Percentiles rank a stretch among this genome's conserved stretches.
These are phyloP conservation scores for Pegoplata infirma DNA, from an alignment of 2,888 invertebrate genomes.

Conservation along the genomic window DNA sequence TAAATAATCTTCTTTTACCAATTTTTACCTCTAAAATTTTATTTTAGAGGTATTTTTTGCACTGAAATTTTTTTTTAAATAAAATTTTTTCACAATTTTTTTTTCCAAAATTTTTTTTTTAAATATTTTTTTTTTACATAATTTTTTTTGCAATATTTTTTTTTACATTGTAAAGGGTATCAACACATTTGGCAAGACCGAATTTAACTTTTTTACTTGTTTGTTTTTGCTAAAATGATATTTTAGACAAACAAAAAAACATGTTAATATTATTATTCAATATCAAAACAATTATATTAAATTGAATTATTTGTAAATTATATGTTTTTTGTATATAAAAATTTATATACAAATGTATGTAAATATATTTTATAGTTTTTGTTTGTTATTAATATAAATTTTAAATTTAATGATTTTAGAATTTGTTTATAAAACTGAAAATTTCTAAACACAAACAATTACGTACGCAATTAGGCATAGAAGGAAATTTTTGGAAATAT, in stretches of 20 bases:
- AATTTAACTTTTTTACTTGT: too few relatives aligned
- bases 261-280: constrained; percentile 14
- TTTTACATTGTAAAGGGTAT: too few relatives aligned
- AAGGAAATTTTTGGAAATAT: too few relatives aligned
- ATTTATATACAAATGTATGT: background rate
- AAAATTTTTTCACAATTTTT: too few relatives aligned
- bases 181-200: too few relatives aligned
- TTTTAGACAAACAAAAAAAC: constrained; percentile 5
- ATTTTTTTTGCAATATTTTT: too few relatives aligned
- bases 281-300: constrained; percentile 38
- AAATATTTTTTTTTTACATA: constrained; percentile 12
- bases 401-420: background rate
- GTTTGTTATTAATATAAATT: background rate
- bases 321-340: constrained; percentile 22
- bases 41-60: too few relatives aligned
- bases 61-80: too few relatives aligned
- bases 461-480: background rate
- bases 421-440: background rate
- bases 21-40: too few relatives aligned
- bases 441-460: background rate
- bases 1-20: too few relatives aligned
- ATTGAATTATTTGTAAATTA: constrained; percentile 57
- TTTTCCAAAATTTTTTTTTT: too few relatives aligned
- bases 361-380: background rate
- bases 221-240: too few relatives aligned